These are phyloP conservation scores for Leucophenga montana DNA, from an alignment of 2,888 invertebrate genomes.

Conservation along the genomic window DNA sequence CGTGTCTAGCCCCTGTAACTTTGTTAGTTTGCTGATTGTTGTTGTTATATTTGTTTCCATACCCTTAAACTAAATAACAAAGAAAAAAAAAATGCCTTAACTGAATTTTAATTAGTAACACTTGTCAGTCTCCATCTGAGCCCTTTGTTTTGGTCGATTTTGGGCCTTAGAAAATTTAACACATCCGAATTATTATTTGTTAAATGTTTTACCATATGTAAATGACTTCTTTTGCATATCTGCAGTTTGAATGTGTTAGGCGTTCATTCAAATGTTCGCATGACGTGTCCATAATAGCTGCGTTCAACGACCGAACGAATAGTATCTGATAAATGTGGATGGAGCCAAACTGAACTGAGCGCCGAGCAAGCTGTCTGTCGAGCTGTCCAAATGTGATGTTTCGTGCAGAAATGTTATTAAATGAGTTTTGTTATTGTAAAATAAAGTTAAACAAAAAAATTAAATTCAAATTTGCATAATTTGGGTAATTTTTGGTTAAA, in stretches of 20 bases:
- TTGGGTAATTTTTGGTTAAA: neutral
- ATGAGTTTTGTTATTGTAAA: slow-evolving; percentile 15
- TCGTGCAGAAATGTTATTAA: slow-evolving; percentile 7
- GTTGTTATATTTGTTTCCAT: slow-evolving; percentile 12
- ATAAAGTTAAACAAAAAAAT: neutral
- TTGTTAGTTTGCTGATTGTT: slow-evolving; percentile 31
- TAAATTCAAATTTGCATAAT: neutral
- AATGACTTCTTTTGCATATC: slow-evolving; percentile 12
- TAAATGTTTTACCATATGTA: neutral
- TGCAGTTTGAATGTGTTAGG: neutral
- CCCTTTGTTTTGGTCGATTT: neutral
- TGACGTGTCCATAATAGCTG: neutral
- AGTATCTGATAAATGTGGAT: neutral
- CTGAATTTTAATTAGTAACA: slow-evolving; percentile 15
- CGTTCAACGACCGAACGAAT: slow-evolving; percentile 11
- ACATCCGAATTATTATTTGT: slow-evolving; percentile 4
- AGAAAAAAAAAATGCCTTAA: slow-evolving; percentile 6
- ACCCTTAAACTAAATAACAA: slow-evolving; percentile 17
- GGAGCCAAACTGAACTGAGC: neutral
- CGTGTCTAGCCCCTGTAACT: slow-evolving; percentile 50
- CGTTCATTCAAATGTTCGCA: neutral
- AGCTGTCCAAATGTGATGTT: neutral
- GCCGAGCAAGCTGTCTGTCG: too few species aligned
- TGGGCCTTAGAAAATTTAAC: neutral
- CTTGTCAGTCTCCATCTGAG: neutral